Evolutionary conservation across 1,140 invertebrate genomes (phyloP).

Genomic region (Hycleus phaleratus): DNA sequence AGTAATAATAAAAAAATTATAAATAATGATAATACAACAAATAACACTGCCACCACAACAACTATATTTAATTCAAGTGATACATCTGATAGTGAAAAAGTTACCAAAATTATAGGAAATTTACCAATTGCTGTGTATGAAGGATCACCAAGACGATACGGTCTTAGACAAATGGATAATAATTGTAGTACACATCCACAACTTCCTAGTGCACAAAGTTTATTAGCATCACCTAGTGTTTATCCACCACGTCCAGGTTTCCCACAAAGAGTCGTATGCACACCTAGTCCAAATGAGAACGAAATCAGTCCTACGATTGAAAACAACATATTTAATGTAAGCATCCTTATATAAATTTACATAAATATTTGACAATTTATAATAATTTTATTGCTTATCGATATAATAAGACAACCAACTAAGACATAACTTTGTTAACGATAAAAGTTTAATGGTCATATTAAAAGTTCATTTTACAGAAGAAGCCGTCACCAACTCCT

Average conservation of each 20-base stretch:
- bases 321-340: constrained; percentile 36
- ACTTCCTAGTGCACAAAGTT: constrained; percentile 49
- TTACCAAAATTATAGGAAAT: constrained; percentile 75
- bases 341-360: constrained; percentile 5
- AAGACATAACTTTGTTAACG: too few species aligned
- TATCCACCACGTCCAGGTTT: constrained; percentile 65
- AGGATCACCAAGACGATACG: constrained; percentile 81
- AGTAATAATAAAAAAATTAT: constrained; percentile 12
- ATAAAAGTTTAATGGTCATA: neutral
- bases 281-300: constrained; percentile 43
- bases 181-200: constrained; percentile 39
- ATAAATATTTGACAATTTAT: too few species aligned
- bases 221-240: constrained; percentile 55
- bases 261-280: constrained; percentile 52
- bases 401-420: too few species aligned
- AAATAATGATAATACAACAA: constrained; percentile 19
- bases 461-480: neutral
- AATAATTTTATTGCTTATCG: too few species aligned
- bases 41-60: constrained; percentile 25
- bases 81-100: constrained; percentile 48
- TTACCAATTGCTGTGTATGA: constrained; percentile 86
- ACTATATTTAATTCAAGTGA: constrained; percentile 27
- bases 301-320: constrained; percentile 36
- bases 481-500: constrained; percentile 19
- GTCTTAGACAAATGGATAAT: constrained; percentile 43